These are phyloP conservation scores for Glareola pratincola DNA, from an alignment of 2,113 vertebrate species.

Conservation along the genomic window DNA sequence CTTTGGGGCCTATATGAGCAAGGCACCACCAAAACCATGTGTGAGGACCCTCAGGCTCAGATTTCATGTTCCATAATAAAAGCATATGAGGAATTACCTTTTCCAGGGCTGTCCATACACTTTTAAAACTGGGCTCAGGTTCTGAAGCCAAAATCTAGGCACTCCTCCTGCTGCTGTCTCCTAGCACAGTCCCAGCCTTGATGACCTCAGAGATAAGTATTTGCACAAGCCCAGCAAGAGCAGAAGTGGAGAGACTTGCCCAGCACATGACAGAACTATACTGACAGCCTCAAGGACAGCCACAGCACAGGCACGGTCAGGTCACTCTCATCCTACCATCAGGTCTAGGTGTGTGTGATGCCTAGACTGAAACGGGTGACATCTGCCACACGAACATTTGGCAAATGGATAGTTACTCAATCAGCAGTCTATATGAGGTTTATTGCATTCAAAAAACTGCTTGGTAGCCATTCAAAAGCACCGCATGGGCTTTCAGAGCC, in stretches of 20 bases:
- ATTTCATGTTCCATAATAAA: neutral
- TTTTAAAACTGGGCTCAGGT: neutral
- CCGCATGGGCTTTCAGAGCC: neutral
- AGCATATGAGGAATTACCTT: neutral
- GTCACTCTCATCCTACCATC: neutral
- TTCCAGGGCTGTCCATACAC: neutral
- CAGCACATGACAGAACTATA: neutral
- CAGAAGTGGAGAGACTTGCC: neutral
- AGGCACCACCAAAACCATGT: neutral
- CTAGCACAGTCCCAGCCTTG: neutral
- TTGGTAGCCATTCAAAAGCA: neutral
- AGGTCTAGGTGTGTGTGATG: neutral
- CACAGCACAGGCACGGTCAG: neutral
- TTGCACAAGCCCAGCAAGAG: neutral
- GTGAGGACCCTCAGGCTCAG: neutral
- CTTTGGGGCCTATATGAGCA: neutral
- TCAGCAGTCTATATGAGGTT: neutral
- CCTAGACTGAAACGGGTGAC: rapidly evolving
- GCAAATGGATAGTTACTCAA: neutral
- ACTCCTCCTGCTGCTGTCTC: neutral
- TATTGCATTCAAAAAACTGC: neutral
- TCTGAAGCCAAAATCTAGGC: neutral
- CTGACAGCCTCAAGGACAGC: neutral
- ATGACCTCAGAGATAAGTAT: neutral
- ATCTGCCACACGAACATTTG: neutral